Evolutionary conservation across 1,140 invertebrate genomes (phyloP).

Genomic region (Thalassaphorura encarpata): DNA sequence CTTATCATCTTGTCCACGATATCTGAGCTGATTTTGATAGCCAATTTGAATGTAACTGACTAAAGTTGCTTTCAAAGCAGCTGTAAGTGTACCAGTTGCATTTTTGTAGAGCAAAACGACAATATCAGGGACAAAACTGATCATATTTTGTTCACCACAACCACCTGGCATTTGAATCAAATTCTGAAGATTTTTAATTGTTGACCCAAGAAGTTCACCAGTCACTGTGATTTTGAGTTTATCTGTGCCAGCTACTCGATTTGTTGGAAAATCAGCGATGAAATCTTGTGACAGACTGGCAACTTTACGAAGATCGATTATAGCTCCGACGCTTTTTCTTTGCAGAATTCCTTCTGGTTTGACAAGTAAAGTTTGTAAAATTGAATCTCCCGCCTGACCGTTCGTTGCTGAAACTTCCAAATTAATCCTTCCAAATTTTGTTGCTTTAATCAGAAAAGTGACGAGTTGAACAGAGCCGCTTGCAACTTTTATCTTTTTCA

Average conservation of each 20-base stretch:
- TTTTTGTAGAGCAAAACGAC: too few species aligned
- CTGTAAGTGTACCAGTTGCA: too few species aligned
- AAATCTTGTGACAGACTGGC: slow-evolving; percentile 48
- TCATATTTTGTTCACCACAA: too few species aligned
- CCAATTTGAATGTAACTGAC: too few species aligned
- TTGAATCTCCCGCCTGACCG: slow-evolving; percentile 55
- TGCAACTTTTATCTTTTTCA: slow-evolving; percentile 36
- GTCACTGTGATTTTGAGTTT: slow-evolving; percentile 59
- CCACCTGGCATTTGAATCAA: slow-evolving; percentile 73
- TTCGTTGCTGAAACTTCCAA: slow-evolving; percentile 61
- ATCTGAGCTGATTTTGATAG: too few species aligned
- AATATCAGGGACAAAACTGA: too few species aligned
- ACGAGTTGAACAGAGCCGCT: slow-evolving; percentile 54
- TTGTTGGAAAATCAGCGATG: slow-evolving; percentile 39
- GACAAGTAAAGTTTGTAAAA: slow-evolving; percentile 42
- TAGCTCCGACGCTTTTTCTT: slow-evolving; percentile 59
- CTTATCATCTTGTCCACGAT: too few species aligned
- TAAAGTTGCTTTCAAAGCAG: too few species aligned
- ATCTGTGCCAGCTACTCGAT: slow-evolving; percentile 52
- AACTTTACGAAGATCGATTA: slow-evolving; percentile 58
- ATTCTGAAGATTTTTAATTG: slow-evolving; percentile 60
- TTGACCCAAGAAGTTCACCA: slow-evolving; percentile 60
- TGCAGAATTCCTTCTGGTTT: slow-evolving; percentile 51
- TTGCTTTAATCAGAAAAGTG: slow-evolving; percentile 67
- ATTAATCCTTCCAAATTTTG: slow-evolving; percentile 60